Evolutionary conservation across 53 echinoderm and acorn worm genomes (phyloP).

Genomic region (Mesocentrotus franciscanus): DNA sequence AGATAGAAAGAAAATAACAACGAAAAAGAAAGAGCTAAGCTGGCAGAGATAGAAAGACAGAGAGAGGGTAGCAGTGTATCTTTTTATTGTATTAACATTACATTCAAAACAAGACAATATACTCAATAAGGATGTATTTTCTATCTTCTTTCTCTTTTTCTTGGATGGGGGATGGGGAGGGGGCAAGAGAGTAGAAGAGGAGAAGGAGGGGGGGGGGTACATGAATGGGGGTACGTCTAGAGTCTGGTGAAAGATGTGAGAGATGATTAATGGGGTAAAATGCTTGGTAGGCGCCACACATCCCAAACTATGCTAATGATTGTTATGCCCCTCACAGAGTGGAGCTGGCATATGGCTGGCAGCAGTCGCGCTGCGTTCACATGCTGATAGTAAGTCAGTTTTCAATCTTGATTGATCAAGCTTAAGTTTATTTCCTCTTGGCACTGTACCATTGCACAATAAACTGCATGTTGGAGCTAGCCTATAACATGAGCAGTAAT

Average conservation of each 20-base stretch:
- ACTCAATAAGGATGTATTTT: background rate
- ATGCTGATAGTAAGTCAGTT: background rate
- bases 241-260: slow-evolving; percentile 40
- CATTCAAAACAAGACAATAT: background rate
- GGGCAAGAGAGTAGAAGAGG: background rate
- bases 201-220: background rate
- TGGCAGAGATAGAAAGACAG: background rate
- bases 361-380: slow-evolving; percentile 50
- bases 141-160: background rate
- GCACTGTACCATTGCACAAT: background rate
- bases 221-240: background rate
- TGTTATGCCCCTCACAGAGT: slow-evolving; percentile 67
- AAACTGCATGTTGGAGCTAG: background rate
- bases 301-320: slow-evolving; percentile 79
- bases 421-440: background rate
- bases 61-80: no score
- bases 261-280: slow-evolving; percentile 77
- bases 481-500: background rate
- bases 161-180: background rate
- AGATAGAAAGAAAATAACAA: no score
- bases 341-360: slow-evolving; percentile 65
- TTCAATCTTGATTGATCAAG: background rate
- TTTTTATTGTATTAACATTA: background rate
- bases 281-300: slow-evolving; percentile 76
- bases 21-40: background rate